phyloP scores from a whole-genome alignment of 2,888 invertebrate genomes.

The Parnassius glacialis region DNA sequence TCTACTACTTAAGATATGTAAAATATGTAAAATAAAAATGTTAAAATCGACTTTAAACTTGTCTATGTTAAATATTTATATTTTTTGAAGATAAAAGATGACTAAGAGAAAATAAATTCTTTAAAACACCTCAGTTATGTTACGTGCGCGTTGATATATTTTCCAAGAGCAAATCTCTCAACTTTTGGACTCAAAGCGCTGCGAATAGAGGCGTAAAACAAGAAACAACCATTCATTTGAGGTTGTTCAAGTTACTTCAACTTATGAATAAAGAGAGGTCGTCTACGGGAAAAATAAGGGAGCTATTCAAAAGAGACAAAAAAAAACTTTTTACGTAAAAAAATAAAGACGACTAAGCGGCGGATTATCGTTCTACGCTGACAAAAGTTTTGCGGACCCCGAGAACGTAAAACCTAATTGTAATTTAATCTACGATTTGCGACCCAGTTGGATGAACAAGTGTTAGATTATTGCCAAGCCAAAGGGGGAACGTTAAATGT shows the following conservation, averaged over 20 bases:
- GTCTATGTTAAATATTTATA: background rate
- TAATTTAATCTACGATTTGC: slow-evolving; percentile 38
- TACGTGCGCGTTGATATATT: slow-evolving; percentile 32
- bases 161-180: slow-evolving; percentile 62
- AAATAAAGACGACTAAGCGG: slow-evolving; percentile 66
- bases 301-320: slow-evolving; percentile 71
- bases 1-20: no score
- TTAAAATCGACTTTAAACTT: background rate
- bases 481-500: slow-evolving; percentile 41
- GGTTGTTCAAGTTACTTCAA: slow-evolving; percentile 75
- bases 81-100: slow-evolving; percentile 3
- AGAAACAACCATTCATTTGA: slow-evolving; percentile 79
- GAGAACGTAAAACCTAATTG: slow-evolving; percentile 35
- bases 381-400: slow-evolving; percentile 69
- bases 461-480: slow-evolving; percentile 60
- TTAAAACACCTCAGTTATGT: slow-evolving; percentile 21
- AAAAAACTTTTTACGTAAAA: slow-evolving; percentile 67
- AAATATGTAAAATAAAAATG: no score
- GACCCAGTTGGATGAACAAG: slow-evolving; percentile 56
- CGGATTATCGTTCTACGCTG: slow-evolving; percentile 70
- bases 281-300: slow-evolving; percentile 65
- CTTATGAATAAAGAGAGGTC: slow-evolving; percentile 76
- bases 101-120: background rate
- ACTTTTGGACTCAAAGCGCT: slow-evolving; percentile 72
- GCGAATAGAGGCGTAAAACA: slow-evolving; percentile 79